A percentile compares a stretch with the other conserved stretches of the same genome.
Evolutionary conservation across 2,797 vertebrate genomes (phyloP).

Genomic region (Apogon hyalosoma): DNA sequence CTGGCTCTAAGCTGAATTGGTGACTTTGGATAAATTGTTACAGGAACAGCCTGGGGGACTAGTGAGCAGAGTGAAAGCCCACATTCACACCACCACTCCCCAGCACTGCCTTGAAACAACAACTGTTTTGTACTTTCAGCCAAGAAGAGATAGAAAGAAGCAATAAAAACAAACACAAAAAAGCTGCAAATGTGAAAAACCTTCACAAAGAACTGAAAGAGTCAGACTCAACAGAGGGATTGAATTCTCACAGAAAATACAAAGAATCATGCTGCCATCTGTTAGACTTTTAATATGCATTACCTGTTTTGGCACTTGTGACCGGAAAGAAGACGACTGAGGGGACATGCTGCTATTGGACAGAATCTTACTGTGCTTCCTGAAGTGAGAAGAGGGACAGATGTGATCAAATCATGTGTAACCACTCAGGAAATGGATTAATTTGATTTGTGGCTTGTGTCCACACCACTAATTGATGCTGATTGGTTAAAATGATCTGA

Average conservation of each 20-base stretch:
- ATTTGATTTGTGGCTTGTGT: constrained; percentile 4
- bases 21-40: constrained; percentile 14
- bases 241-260: neutral
- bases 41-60: neutral
- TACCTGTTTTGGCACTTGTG: constrained; percentile 95
- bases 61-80: constrained; percentile 3
- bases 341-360: constrained; percentile 86
- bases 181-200: neutral
- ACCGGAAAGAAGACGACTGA: constrained; percentile 85
- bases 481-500: neutral
- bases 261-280: neutral
- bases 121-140: constrained; percentile 17
- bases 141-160: neutral
- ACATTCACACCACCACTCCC: constrained; percentile 2
- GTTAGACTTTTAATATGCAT: constrained; percentile 33
- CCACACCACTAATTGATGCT: neutral
- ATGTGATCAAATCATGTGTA: constrained; percentile 26
- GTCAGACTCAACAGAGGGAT: too few relatives aligned
- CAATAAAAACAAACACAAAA: constrained; percentile 9
- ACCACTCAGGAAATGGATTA: constrained; percentile 11
- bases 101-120: constrained; percentile 3
- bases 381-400: constrained; percentile 55
- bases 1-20: constrained; percentile 8
- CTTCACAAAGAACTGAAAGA: neutral
- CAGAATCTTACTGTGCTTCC: constrained; percentile 97